A percentile compares a stretch with the other conserved stretches of the same genome.
Conservation (phyloP, 2,888 invertebrate species). For the Exocentrus adspersus region DNA sequence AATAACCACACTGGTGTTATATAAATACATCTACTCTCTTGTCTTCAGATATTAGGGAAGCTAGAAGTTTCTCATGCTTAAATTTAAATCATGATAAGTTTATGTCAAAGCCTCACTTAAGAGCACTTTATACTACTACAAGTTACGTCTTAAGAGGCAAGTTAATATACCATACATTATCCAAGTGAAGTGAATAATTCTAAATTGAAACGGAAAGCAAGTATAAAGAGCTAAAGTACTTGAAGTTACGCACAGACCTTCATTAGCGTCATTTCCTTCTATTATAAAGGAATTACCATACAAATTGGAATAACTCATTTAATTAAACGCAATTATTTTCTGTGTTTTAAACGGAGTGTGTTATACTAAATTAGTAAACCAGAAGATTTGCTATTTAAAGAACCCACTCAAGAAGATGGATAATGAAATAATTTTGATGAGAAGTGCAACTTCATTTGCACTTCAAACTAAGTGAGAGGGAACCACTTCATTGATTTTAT, state of each 20-base stretch:
- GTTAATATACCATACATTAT: slow-evolving; percentile 36
- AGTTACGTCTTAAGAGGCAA: slow-evolving; percentile 38
- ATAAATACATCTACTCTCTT: no score
- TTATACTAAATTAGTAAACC: slow-evolving; percentile 12
- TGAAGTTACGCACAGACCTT: slow-evolving; percentile 38
- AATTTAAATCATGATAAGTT: slow-evolving; percentile 21
- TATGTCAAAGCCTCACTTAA: slow-evolving; percentile 26
- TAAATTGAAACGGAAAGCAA: slow-evolving; percentile 28
- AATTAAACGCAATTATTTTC: slow-evolving; percentile 22
- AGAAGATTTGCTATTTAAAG: slow-evolving; percentile 7
- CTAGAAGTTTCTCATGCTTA: slow-evolving; percentile 1
- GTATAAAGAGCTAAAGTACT: slow-evolving; percentile 32
- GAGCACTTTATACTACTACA: slow-evolving; percentile 20
- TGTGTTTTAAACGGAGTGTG: slow-evolving; percentile 8
- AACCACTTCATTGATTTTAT: slow-evolving; percentile 6
- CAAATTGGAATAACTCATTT: slow-evolving; percentile 28
- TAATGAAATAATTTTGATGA: slow-evolving; percentile 1
- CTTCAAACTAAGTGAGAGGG: neutral
- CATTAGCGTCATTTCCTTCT: slow-evolving; percentile 33
- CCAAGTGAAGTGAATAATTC: slow-evolving; percentile 36
- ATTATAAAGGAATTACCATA: slow-evolving; percentile 20
- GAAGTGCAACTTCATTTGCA: neutral
- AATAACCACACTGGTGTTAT: no score
- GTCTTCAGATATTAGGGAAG: neutral
- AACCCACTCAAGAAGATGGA: neutral